phyloP scores from a whole-genome alignment of 2,888 invertebrate species.

The Hyles lineata region DNA sequence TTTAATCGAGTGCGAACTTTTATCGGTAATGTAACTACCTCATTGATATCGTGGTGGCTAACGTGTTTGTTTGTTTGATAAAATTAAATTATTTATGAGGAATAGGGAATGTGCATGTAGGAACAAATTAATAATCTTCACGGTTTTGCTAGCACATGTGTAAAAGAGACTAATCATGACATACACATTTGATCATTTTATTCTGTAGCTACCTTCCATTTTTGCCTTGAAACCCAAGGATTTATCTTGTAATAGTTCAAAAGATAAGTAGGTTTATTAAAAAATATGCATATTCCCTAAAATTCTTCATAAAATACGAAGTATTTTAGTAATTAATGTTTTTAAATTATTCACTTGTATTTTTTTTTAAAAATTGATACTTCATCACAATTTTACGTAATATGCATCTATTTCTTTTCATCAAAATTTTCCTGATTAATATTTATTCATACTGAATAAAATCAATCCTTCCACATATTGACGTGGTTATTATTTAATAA shows the following conservation, averaged over 20 bases:
- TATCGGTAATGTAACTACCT: constrained; percentile 12
- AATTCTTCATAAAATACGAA: not conserved
- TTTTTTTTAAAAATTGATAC: not conserved
- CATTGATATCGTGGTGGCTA: not conserved
- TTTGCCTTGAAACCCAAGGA: not conserved
- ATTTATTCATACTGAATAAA: not conserved
- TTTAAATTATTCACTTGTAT: too few species aligned
- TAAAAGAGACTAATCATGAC: too few species aligned
- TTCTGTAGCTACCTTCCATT: too few species aligned
- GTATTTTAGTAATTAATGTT: not conserved
- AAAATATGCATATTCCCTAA: constrained; percentile 1
- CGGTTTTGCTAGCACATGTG: too few species aligned
- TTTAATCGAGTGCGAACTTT: constrained; percentile 24
- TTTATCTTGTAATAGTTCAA: not conserved
- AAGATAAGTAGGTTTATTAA: too few species aligned
- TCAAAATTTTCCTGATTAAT: not conserved
- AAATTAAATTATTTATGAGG: not conserved
- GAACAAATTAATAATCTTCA: not conserved
- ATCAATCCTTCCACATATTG: not conserved
- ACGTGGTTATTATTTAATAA: not conserved
- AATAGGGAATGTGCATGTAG: not conserved
- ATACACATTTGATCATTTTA: too few species aligned
- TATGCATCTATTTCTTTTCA: not conserved
- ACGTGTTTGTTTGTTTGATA: not conserved
- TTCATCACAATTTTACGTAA: not conserved